These are phyloP conservation scores for Actinernus sp. DNA, from an alignment of 92 coral and sea anemone species.

Conservation along the genomic window DNA sequence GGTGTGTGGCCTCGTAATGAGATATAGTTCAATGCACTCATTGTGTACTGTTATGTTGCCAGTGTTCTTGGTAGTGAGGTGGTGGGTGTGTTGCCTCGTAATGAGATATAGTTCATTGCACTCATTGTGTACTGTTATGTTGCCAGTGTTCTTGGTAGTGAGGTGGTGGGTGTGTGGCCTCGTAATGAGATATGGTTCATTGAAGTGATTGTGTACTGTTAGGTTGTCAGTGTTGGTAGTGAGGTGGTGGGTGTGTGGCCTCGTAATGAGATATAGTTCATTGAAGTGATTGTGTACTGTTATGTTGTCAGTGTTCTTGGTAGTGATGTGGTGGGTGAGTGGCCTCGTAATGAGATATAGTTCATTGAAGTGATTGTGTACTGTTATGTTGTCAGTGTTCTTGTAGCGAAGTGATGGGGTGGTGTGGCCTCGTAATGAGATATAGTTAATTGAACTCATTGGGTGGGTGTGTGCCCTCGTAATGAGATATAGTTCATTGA, in stretches of 20 bases:
- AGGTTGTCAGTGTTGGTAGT: too few species aligned
- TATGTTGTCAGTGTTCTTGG: constrained; percentile 80
- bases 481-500: not conserved
- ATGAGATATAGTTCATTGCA: constrained; percentile 22
- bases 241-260: too few species aligned
- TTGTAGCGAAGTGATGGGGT: constrained; percentile 96
- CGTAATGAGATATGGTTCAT: too few species aligned
- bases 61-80: constrained; percentile 97
- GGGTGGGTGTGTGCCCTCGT: too few species aligned
- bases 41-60: not conserved
- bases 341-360: constrained; percentile 99
- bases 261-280: too few species aligned
- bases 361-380: too few species aligned
- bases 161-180: constrained; percentile 96
- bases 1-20: too few species aligned
- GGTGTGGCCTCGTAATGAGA: constrained; percentile 96
- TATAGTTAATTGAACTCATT: too few species aligned
- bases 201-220: too few species aligned
- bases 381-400: constrained; percentile 61
- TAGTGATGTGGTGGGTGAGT: constrained; percentile 92
- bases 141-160: constrained; percentile 91
- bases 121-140: not conserved
- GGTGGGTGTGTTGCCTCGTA: constrained; percentile 95
- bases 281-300: too few species aligned
- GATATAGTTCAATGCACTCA: not conserved